Conservation (phyloP, 2,888 invertebrate genomes). For the Buathra laborator region DNA sequence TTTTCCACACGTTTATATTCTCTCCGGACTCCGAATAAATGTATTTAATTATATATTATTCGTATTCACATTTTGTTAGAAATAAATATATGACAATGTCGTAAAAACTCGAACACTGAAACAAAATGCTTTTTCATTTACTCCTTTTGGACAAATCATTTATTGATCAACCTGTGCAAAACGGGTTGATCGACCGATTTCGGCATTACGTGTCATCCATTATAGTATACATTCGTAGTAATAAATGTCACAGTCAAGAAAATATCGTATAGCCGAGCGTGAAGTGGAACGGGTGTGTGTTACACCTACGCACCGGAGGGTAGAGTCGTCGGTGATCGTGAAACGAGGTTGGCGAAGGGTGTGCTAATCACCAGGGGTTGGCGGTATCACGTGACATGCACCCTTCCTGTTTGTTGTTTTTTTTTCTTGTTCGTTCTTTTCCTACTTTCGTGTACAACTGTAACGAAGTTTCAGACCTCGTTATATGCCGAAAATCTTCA, state of each 20-base stretch:
- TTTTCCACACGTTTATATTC: too few relatives aligned
- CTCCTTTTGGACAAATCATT: neutral
- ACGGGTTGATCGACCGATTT: neutral
- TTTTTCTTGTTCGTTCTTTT: conserved; percentile 8
- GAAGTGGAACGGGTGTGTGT: neutral
- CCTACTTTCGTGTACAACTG: neutral
- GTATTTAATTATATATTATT: too few relatives aligned
- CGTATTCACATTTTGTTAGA: too few relatives aligned
- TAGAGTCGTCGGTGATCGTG: conserved; percentile 11
- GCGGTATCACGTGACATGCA: conserved; percentile 36
- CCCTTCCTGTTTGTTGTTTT: conserved; percentile 34
- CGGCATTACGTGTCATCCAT: neutral
- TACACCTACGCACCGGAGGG: neutral
- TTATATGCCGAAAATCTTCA: conserved; percentile 13
- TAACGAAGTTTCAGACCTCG: conserved; percentile 20
- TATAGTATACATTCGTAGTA: conserved; percentile 8
- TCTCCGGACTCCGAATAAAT: too few relatives aligned
- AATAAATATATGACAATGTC: too few relatives aligned
- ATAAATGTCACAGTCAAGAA: conserved; percentile 28
- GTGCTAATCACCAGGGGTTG: conserved; percentile 29
- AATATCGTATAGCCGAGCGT: neutral
- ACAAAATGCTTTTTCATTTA: neutral
- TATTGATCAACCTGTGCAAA: conserved; percentile 18
- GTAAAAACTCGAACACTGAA: too few relatives aligned
- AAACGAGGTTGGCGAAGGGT: conserved; percentile 6